Percentiles rank a stretch among this genome's conserved stretches.
These are phyloP conservation scores for Lophotis ruficrista DNA, from an alignment of 2,113 vertebrate species.

Conservation along the genomic window DNA sequence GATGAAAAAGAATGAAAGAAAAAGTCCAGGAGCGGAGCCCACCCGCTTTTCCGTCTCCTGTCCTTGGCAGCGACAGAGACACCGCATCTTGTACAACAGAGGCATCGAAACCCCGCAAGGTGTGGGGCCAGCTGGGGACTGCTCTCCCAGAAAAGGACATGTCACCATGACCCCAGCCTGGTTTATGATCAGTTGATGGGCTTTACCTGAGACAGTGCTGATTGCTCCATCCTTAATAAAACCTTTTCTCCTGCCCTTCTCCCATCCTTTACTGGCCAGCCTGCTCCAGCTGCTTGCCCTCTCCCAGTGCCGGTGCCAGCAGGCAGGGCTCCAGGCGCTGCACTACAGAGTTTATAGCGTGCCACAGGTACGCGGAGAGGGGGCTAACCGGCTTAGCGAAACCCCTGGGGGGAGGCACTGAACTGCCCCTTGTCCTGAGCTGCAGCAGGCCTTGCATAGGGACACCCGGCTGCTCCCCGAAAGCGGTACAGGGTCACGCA, in stretches of 20 bases:
- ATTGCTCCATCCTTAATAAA: neutral
- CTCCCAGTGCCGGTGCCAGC: neutral
- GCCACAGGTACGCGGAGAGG: neutral
- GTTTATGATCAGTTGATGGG: neutral
- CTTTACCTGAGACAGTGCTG: neutral
- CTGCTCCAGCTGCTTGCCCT: neutral
- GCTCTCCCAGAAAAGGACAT: neutral
- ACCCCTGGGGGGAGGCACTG: neutral
- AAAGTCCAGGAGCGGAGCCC: neutral
- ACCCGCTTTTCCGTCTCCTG: neutral
- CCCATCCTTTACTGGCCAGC: neutral
- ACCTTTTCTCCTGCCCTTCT: neutral
- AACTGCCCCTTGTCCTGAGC: neutral
- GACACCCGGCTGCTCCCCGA: neutral
- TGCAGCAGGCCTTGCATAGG: neutral
- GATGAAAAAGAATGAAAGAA: neutral
- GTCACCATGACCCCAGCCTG: accelerated
- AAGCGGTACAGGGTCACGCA: accelerated
- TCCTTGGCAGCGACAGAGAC: neutral
- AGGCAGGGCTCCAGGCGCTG: neutral
- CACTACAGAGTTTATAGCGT: neutral
- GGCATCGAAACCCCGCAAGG: neutral
- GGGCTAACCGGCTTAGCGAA: neutral
- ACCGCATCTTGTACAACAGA: neutral
- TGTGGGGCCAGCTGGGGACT: neutral